phyloP scores from a whole-genome alignment of 2,888 invertebrate genomes.

The Hemicrepidius hirtus region DNA sequence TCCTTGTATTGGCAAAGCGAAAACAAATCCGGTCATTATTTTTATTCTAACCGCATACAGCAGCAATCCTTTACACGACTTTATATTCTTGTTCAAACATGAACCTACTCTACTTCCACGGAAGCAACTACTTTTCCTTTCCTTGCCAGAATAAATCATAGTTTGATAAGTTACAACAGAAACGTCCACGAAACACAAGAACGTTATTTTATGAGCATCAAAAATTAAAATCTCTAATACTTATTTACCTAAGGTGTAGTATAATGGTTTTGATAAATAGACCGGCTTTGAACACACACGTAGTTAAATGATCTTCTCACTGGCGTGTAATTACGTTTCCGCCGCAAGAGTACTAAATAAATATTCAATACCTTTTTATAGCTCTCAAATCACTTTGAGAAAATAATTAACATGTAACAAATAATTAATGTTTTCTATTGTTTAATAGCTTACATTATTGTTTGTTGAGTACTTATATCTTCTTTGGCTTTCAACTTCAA shows the following conservation, averaged over 20 bases:
- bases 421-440: constrained; percentile 24
- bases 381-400: constrained; percentile 16
- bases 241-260: background rate
- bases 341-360: constrained; percentile 22
- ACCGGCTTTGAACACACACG: constrained; percentile 24
- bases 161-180: constrained; percentile 33
- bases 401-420: constrained; percentile 19
- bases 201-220: constrained; percentile 3
- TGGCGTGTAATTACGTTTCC: constrained; percentile 27
- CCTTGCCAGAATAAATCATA: constrained; percentile 35
- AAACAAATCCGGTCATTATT: background rate
- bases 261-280: constrained; percentile 28
- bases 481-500: background rate
- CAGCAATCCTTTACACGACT: constrained; percentile 17
- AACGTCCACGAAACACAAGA: constrained; percentile 27
- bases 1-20: constrained; percentile 9
- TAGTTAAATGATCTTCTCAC: constrained; percentile 20
- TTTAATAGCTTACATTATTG: background rate
- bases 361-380: constrained; percentile 21
- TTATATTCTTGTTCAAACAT: constrained; percentile 25
- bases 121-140: constrained; percentile 35
- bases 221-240: constrained; percentile 30
- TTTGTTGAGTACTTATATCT: background rate
- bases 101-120: constrained; percentile 32
- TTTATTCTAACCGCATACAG: constrained; percentile 17